Evolutionary conservation across 2,113 vertebrate species (phyloP).

Genomic region (Coptodon bakossiorum): DNA sequence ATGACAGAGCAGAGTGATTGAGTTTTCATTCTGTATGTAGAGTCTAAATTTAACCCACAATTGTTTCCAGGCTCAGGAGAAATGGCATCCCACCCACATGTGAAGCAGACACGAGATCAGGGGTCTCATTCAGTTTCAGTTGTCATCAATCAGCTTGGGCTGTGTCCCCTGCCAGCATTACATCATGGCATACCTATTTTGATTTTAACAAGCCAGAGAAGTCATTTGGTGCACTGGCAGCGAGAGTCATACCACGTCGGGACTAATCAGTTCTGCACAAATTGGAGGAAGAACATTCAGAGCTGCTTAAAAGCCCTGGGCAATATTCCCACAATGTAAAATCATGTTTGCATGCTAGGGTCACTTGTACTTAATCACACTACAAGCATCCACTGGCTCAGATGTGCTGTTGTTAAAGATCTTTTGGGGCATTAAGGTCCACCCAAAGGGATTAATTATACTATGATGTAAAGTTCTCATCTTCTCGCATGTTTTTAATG

Average conservation of each 20-base stretch:
- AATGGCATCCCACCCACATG: constrained; percentile 46
- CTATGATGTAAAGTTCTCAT: not conserved
- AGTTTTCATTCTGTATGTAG: constrained; percentile 24
- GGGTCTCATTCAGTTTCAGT: constrained; percentile 25
- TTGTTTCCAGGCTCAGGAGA: constrained; percentile 52
- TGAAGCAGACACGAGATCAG: constrained; percentile 23
- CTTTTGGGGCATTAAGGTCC: not conserved
- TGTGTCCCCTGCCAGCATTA: constrained; percentile 43
- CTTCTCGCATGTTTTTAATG: not conserved
- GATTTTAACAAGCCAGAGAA: constrained; percentile 31
- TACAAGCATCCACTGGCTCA: constrained; percentile 10
- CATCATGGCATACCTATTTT: constrained; percentile 53
- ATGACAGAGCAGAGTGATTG: constrained; percentile 30
- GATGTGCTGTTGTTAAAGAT: not conserved
- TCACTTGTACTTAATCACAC: constrained; percentile 3
- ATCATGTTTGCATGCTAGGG: constrained; percentile 24
- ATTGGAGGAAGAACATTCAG: constrained; percentile 42
- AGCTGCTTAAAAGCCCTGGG: constrained; percentile 3
- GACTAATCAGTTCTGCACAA: constrained; percentile 30
- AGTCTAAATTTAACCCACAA: constrained; percentile 56
- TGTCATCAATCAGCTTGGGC: constrained; percentile 44
- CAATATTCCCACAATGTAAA: constrained; percentile 25
- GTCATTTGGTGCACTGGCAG: constrained; percentile 31
- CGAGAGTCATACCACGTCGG: not conserved
- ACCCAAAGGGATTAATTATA: not conserved